A percentile compares a stretch with the other conserved stretches of the same genome.
These are phyloP conservation scores for Enteromius thamalakanensis DNA, from an alignment of 2,797 vertebrate genomes.

Conservation along the genomic window DNA sequence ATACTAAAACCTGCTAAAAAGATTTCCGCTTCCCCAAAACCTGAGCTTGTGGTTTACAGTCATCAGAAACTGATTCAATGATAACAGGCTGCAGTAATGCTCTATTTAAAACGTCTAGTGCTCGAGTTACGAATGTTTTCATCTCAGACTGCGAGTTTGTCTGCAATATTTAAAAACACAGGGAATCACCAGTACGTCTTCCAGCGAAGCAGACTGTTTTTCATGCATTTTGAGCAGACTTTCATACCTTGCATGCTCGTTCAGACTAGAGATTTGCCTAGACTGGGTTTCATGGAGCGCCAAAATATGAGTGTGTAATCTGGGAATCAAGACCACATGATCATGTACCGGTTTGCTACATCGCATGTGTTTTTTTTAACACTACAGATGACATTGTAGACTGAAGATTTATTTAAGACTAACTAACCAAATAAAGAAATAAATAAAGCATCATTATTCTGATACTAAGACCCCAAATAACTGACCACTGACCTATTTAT, in stretches of 20 bases:
- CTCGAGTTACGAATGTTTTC: constrained; percentile 24
- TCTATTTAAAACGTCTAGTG: constrained; percentile 10
- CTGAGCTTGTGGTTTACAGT: constrained; percentile 27
- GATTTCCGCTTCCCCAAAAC: constrained; percentile 17
- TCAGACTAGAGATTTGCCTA: constrained; percentile 6
- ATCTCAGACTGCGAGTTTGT: constrained; percentile 13
- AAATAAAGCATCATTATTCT: not conserved
- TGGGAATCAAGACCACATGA: constrained; percentile 49
- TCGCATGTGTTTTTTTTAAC: not conserved
- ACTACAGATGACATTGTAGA: constrained; percentile 14
- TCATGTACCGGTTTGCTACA: constrained; percentile 32
- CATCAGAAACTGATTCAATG: constrained; percentile 35
- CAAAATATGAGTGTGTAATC: constrained; percentile 42
- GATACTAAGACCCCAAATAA: not conserved
- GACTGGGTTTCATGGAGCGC: constrained; percentile 34
- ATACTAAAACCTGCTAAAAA: constrained; percentile 40
- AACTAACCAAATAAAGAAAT: not conserved
- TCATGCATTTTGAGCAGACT: constrained; percentile 16
- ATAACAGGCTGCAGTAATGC: constrained; percentile 14
- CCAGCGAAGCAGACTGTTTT: not conserved
- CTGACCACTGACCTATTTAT: not conserved
- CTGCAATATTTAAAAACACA: not conserved
- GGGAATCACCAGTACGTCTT: not conserved
- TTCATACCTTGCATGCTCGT: constrained; percentile 10
- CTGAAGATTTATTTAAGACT: constrained; percentile 7